These are phyloP conservation scores for Brachycybe producta DNA, from an alignment of 2,888 invertebrate genomes.

Conservation along the genomic window DNA sequence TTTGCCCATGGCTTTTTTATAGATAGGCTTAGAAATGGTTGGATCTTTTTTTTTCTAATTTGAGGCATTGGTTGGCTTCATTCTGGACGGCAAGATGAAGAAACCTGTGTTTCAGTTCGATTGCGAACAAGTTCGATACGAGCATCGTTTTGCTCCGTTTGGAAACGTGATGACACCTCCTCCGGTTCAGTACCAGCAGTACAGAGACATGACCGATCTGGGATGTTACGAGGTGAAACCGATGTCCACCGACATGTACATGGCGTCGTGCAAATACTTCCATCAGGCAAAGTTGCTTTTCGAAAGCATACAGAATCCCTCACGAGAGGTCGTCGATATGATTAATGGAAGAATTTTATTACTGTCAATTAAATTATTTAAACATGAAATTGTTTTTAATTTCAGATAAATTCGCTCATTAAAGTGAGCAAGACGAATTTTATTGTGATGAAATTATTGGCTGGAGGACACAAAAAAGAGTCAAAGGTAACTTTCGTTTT, in stretches of 20 bases:
- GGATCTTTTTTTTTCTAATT: constrained; percentile 24
- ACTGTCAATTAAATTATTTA: neutral
- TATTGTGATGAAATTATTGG: constrained; percentile 80
- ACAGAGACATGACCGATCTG: constrained; percentile 60
- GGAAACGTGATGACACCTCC: constrained; percentile 74
- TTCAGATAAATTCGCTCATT: constrained; percentile 43
- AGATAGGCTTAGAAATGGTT: neutral
- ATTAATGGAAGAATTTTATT: neutral
- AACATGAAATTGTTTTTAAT: constrained; percentile 13
- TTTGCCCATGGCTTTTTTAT: neutral
- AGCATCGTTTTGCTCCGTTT: constrained; percentile 85
- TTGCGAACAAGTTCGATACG: constrained; percentile 84
- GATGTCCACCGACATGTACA: constrained; percentile 40
- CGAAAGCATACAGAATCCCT: constrained; percentile 66
- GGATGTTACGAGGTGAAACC: constrained; percentile 29
- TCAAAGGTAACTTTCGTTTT: constrained; percentile 42
- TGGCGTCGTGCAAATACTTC: constrained; percentile 79
- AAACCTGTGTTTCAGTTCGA: constrained; percentile 81
- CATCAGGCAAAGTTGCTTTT: constrained; percentile 75
- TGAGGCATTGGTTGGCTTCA: constrained; percentile 78
- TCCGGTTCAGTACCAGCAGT: constrained; percentile 78
- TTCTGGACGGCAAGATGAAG: constrained; percentile 67
- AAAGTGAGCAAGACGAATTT: constrained; percentile 92
- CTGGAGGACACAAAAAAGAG: constrained; percentile 82
- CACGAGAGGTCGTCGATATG: constrained; percentile 51